Evolutionary conservation across 2,797 vertebrate species (phyloP).

Genomic region (Loris lydekkerianus): DNA sequence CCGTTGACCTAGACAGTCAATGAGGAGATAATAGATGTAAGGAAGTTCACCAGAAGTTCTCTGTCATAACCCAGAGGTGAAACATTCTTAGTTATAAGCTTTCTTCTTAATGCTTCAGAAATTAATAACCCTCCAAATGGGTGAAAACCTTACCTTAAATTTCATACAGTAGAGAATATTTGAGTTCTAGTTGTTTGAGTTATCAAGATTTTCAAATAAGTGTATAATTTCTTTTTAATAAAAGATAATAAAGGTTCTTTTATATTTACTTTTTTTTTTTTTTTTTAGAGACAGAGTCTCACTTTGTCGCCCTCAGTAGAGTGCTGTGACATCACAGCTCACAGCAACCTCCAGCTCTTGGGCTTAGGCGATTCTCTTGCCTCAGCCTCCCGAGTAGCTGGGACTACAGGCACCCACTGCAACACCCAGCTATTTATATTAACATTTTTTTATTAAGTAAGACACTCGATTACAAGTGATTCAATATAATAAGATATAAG

Average conservation of each 20-base stretch:
- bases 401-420: too few relatives aligned
- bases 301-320: too few relatives aligned
- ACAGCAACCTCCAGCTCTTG: too few relatives aligned
- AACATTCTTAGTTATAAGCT: neutral
- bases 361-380: too few relatives aligned
- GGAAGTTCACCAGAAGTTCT: neutral
- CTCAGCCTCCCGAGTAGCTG: too few relatives aligned
- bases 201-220: neutral
- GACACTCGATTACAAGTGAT: neutral
- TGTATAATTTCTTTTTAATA: neutral
- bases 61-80: neutral
- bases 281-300: too few relatives aligned
- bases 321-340: too few relatives aligned
- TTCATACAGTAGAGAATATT: neutral
- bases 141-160: constrained; percentile 6
- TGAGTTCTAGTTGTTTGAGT: neutral
- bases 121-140: neutral
- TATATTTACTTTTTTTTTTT: neutral
- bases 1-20: neutral
- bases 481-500: neutral
- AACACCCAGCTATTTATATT: too few relatives aligned
- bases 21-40: neutral
- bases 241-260: neutral
- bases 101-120: neutral
- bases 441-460: neutral